These are phyloP conservation scores for Agriopis marginaria DNA, from an alignment of 2,888 invertebrate genomes.

Conservation along the genomic window DNA sequence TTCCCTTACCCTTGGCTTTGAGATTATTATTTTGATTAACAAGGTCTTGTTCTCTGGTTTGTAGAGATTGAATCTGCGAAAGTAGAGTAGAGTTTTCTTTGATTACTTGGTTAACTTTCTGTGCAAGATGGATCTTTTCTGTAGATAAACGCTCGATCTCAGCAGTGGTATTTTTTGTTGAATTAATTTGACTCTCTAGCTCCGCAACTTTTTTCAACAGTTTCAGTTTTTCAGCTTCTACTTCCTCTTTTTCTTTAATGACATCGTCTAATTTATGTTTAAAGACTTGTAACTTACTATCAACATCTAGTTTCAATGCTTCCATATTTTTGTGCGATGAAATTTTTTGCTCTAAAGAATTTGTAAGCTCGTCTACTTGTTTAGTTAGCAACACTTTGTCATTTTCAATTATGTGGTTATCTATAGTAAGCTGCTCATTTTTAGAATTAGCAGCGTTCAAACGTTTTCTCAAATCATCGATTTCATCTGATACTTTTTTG, in stretches of 20 bases:
- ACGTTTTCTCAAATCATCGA: conserved; percentile 76
- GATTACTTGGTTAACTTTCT: conserved; percentile 28
- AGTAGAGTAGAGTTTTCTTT: conserved; percentile 55
- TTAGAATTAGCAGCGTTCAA: conserved; percentile 69
- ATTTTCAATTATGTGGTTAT: conserved; percentile 83
- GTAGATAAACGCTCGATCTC: conserved; percentile 43
- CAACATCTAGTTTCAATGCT: conserved; percentile 60
- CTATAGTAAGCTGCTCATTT: conserved; percentile 81
- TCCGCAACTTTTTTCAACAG: conserved; percentile 56
- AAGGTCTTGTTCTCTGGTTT: conserved; percentile 30
- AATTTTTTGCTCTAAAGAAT: conserved; percentile 60
- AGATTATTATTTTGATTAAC: conserved; percentile 30
- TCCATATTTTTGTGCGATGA: conserved; percentile 61
- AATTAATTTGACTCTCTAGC: conserved; percentile 48
- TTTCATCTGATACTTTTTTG: conserved; percentile 68
- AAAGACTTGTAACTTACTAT: conserved; percentile 67
- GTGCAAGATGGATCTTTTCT: conserved; percentile 49
- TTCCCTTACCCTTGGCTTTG: conserved; percentile 19
- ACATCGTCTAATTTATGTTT: conserved; percentile 58
- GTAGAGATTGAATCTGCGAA: conserved; percentile 32
- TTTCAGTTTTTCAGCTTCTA: conserved; percentile 57
- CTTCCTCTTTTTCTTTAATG: conserved; percentile 54
- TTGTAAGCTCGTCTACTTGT: conserved; percentile 76
- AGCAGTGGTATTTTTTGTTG: conserved; percentile 26
- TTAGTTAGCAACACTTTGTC: conserved; percentile 80